These are phyloP conservation scores for Drosophila busckii DNA, from an alignment of 1,140 invertebrate species.

Conservation along the genomic window DNA sequence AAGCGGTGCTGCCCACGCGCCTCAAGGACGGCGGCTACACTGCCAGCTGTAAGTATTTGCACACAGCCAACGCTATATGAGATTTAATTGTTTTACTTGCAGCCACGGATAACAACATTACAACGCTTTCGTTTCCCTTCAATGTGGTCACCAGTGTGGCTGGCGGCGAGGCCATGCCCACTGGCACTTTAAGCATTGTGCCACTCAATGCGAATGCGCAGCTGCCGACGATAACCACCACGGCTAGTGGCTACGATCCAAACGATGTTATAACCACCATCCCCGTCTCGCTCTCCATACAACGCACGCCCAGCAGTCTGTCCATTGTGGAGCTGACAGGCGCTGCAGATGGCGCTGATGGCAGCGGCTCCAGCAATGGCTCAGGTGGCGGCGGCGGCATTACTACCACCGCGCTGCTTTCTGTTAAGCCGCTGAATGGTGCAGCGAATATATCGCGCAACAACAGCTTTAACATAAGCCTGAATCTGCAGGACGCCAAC, in stretches of 20 bases:
- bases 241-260: slow-evolving; percentile 55
- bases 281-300: slow-evolving; percentile 67
- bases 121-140: slow-evolving; percentile 73
- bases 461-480: slow-evolving; percentile 66
- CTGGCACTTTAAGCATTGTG: slow-evolving; percentile 67
- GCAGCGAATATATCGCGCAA: slow-evolving; percentile 56
- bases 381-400: slow-evolving; percentile 42
- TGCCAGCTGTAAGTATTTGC: slow-evolving; percentile 33
- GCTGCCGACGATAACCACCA: slow-evolving; percentile 67
- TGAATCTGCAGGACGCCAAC: slow-evolving; percentile 57
- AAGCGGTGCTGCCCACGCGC: slow-evolving; percentile 50
- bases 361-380: slow-evolving; percentile 38
- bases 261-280: slow-evolving; percentile 71
- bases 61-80: neutral
- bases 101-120: slow-evolving; percentile 49
- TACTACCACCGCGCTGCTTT: slow-evolving; percentile 65
- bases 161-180: slow-evolving; percentile 50
- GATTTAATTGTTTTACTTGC: neutral
- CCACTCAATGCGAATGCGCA: slow-evolving; percentile 54
- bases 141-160: slow-evolving; percentile 51
- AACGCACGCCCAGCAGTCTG: slow-evolving; percentile 52
- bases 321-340: slow-evolving; percentile 64
- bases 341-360: slow-evolving; percentile 32
- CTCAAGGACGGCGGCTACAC: slow-evolving; percentile 56
- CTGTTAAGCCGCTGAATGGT: slow-evolving; percentile 64